Base-by-base conservation (phyloP, 2,797 vertebrate genomes). In the Natrix natrix region DNA sequence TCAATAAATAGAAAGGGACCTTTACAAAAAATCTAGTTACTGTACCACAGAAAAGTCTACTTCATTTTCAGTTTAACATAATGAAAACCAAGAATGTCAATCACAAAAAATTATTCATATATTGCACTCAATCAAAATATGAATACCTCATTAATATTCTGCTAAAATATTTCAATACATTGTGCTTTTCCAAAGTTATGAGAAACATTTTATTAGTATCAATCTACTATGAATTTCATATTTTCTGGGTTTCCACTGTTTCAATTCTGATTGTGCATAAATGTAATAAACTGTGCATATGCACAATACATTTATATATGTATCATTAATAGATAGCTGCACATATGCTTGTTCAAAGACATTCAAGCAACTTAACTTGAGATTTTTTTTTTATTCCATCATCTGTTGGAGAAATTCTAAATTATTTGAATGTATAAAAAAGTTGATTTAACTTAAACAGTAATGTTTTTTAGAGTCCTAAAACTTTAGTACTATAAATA, bases 61-160 rank as follows among this genome's bases (percentile, higher is more conserved):
- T 93, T 90, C 74, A 91, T 90, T 89, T 94, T 63, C 95, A 94
- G 66, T 91, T 28, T 94, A 88, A 93, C 95, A 95, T 94, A 91
- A 91, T 52, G 88, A 94, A 92, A 96, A 69, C 94, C 95, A 90
- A 54, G 61, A 94, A 57, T 78, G 90, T 88, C 91, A 61, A 95
- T 93, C 94, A 91, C 92, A 93, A 94, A 61, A 60, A 55, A 93
- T 95, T 94, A 94, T 88, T 90, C 96, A 93, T 96, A 95, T 93
- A 97, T 92, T 56, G 94, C 2, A 94, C 93, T 94, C 92, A 90
- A 95, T 94, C 93, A 87, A 94, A 63, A 90, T 20, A 12, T 78
- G 54, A 26, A 92, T 74, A 56, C 57, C 88, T 74, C 32, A 63
- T 93, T 55, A 17, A 93, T 60, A 28, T 1, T 14, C 56, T 61